Evolutionary conservation across 2,113 vertebrate genomes (phyloP), one percentile per base, ranked within the genome.

Genomic region (Podarcis muralis): DNA sequence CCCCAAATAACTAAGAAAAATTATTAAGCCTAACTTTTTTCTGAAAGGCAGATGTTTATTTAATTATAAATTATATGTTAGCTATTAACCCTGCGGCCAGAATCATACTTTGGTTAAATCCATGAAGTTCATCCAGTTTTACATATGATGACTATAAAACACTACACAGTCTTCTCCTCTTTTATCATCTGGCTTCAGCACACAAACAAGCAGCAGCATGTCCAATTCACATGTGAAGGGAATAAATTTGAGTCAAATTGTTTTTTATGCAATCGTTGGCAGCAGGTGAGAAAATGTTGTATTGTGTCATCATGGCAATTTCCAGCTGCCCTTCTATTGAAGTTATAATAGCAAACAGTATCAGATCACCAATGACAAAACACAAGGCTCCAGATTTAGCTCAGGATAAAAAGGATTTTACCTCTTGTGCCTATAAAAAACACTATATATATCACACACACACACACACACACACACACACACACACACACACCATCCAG

Each of bases 241-340:
- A 88, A 92, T 89, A 95, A 91, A 94, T 92, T 66, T 74, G 87
- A 94, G 89, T 81, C n/a, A 30, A 23, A 62, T 22, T 91, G 86
- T 11, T 76, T 94, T 91, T 75, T 43, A 86, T 4, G 77, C 25
- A 71, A 95, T 81, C 62, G 91, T 76, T 87, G 90, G 90, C 88
- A 96, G 89, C 81, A 93, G 87, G 91, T 87, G 93, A 95, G 95
- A 94, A 90, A 12, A 0, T 0, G 43, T 89, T 89, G 25, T 25
- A 62, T 89, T 89, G 87, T 75, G 68, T 93, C 81, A 86, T 90
- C 90, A 65, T 37, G 86, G 88, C 81, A 86, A 92, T 30, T 12
- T 87, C 83, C 12, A 15, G 94, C 89, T 93, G 93, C 92, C 89
- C 93, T 92, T 89, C 88, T 32, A 89, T 0, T 75, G 71, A 96